Percentiles rank a stretch among this genome's conserved stretches.
These are phyloP conservation scores for Heterotilapia buettikoferi DNA, from an alignment of 2,113 vertebrate species.

Conservation along the genomic window DNA sequence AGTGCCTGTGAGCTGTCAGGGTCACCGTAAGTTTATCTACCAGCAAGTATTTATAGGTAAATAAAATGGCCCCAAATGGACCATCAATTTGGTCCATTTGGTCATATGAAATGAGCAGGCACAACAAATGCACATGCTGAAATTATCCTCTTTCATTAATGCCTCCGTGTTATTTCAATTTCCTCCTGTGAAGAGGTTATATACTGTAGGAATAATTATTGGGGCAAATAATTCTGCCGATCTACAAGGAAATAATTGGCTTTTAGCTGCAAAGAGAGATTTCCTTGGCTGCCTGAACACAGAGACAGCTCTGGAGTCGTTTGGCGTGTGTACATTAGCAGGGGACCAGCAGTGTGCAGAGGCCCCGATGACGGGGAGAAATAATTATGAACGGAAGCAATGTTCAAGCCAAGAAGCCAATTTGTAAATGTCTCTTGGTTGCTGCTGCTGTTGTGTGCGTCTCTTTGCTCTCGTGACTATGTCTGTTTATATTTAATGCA, in stretches of 20 bases:
- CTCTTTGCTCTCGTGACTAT: neutral
- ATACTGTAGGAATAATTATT: conserved; percentile 48
- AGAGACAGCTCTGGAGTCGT: conserved; percentile 48
- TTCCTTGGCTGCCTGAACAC: conserved; percentile 58
- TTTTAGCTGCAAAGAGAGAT: conserved; percentile 59
- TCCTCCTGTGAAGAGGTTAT: conserved; percentile 37
- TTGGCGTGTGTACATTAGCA: conserved; percentile 64
- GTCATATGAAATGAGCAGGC: neutral
- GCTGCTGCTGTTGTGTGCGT: conserved; percentile 8
- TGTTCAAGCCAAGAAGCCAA: conserved; percentile 69
- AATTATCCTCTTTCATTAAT: conserved; percentile 29
- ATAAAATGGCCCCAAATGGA: neutral
- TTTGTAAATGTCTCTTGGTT: conserved; percentile 67
- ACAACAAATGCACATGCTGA: neutral
- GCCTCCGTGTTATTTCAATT: conserved; percentile 39
- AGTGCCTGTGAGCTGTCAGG: neutral
- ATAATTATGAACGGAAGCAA: conserved; percentile 71
- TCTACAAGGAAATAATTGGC: conserved; percentile 61
- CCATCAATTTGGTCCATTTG: neutral
- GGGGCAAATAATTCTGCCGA: conserved; percentile 57
- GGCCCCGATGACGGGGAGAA: conserved; percentile 67
- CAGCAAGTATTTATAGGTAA: neutral
- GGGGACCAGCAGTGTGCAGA: conserved; percentile 61
- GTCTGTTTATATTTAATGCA: neutral
- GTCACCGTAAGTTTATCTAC: neutral